phyloP scores from a whole-genome alignment of 2,888 invertebrate species.

The Gari tellinella region DNA sequence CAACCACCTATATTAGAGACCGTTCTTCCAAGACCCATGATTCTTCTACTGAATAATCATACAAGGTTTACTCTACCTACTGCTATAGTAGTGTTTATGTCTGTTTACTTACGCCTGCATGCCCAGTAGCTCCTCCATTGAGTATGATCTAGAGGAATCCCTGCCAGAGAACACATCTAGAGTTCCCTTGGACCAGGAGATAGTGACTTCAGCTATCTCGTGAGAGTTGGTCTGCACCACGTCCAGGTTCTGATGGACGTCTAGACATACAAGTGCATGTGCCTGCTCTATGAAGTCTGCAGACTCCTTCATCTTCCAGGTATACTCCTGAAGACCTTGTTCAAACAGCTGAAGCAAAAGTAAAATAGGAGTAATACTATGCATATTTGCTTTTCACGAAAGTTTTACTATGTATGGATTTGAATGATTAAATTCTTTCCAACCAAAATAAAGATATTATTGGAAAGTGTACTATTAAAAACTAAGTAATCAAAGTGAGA shows the following conservation, averaged over 20 bases:
- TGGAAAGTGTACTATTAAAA: no score
- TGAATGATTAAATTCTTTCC: no score
- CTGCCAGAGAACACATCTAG: constrained; percentile 81
- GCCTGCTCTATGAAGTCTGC: constrained; percentile 84
- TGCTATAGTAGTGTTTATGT: no score
- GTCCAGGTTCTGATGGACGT: constrained; percentile 82
- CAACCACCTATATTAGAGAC: no score
- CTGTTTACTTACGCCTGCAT: constrained; percentile 76
- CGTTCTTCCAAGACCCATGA: no score
- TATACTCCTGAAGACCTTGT: constrained; percentile 80
- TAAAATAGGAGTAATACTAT: not conserved
- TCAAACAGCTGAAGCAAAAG: constrained; percentile 78
- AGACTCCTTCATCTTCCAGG: constrained; percentile 84
- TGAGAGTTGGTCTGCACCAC: constrained; percentile 83
- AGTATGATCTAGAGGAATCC: constrained; percentile 72
- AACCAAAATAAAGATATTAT: no score
- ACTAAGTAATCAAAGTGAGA: no score
- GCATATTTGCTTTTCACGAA: not conserved
- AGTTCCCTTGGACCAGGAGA: constrained; percentile 80
- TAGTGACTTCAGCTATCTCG: constrained; percentile 80
- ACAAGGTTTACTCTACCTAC: no score
- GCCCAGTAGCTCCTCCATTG: constrained; percentile 79
- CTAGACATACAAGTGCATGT: constrained; percentile 82
- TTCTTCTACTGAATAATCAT: no score
- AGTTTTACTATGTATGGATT: no score